Conservation (phyloP, 2,113 vertebrate genomes). For the Loxodonta africana region DNA sequence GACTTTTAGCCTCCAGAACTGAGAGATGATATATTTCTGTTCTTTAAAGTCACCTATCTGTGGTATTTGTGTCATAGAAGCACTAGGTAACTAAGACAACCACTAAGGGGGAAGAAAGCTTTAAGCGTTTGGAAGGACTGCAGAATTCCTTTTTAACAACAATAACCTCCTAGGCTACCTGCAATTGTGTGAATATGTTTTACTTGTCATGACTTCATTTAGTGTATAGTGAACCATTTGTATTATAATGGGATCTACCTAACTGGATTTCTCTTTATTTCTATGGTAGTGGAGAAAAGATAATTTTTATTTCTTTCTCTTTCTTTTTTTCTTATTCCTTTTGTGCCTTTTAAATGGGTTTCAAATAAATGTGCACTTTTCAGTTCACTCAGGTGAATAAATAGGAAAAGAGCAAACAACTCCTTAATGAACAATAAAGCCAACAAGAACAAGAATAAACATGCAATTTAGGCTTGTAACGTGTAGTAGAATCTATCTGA, state of each 20-base stretch:
- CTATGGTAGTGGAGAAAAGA: background rate
- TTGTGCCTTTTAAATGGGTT: constrained; percentile 27
- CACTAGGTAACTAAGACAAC: background rate
- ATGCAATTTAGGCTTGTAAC: background rate
- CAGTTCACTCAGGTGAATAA: background rate
- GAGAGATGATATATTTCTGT: too few species aligned
- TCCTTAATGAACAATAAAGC: constrained; percentile 13
- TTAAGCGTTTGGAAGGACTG: background rate
- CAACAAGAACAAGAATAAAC: background rate
- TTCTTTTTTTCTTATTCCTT: background rate
- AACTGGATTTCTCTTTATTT: constrained; percentile 14
- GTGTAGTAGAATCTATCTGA: background rate
- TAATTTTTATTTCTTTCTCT: background rate
- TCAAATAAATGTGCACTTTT: constrained; percentile 24
- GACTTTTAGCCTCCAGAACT: too few species aligned
- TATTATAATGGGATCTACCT: background rate
- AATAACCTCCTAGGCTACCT: background rate
- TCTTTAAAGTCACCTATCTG: background rate
- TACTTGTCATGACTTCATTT: background rate
- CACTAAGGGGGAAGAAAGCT: background rate
- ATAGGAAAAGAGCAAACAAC: constrained; percentile 10
- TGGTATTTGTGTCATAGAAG: background rate
- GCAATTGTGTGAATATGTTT: background rate
- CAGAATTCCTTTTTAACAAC: background rate
- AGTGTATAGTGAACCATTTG: background rate